Evolutionary conservation across 2,888 invertebrate genomes (phyloP).

Genomic region (Cryptocephalus primarius): DNA sequence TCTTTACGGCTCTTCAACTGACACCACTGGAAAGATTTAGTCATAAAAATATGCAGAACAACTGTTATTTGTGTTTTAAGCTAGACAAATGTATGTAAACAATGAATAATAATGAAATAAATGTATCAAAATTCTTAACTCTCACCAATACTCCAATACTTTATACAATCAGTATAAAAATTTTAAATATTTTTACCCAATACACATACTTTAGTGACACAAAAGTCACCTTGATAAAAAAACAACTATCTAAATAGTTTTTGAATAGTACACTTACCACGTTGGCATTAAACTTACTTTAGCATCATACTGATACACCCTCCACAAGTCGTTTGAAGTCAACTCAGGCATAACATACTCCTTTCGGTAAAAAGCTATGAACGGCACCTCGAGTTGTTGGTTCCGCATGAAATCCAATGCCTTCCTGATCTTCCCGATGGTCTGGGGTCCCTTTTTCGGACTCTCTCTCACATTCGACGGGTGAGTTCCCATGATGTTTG

Average conservation of each 20-base stretch:
- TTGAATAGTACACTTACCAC: too few relatives aligned
- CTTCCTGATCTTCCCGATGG: conserved; percentile 84
- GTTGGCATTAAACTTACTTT: conserved; percentile 45
- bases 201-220: too few relatives aligned
- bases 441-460: conserved; percentile 53
- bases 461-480: conserved; percentile 43
- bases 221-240: too few relatives aligned
- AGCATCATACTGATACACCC: conserved; percentile 91
- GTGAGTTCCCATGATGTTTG: conserved; percentile 58
- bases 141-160: too few relatives aligned
- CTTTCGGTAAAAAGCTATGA: conserved; percentile 96
- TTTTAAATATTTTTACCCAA: too few relatives aligned
- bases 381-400: conserved; percentile 92
- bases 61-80: too few relatives aligned
- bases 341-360: conserved; percentile 94
- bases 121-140: too few relatives aligned
- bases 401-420: conserved; percentile 93
- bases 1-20: conserved; percentile 77
- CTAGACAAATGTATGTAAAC: too few relatives aligned
- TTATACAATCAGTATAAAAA: too few relatives aligned
- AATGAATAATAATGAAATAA: too few relatives aligned
- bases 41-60: neutral
- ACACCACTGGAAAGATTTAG: conserved; percentile 51
- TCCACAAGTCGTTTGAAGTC: conserved; percentile 93
- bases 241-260: too few relatives aligned